These are phyloP conservation scores for Chrysoperla carnea DNA, from an alignment of 1,140 invertebrate species.

Conservation along the genomic window DNA sequence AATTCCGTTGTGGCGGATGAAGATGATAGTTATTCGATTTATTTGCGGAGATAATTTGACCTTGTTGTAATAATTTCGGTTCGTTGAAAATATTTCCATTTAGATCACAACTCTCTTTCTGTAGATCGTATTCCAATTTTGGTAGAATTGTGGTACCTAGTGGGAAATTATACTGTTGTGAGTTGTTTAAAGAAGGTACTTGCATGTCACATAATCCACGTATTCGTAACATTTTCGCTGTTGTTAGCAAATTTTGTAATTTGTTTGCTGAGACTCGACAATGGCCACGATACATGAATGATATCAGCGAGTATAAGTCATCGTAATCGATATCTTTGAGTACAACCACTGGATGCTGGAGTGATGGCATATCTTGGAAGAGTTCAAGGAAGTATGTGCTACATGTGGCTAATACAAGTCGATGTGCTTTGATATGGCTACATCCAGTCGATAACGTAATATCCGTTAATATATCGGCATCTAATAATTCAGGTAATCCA, in stretches of 20 bases:
- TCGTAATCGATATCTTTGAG: conserved; percentile 62
- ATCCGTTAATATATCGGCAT: conserved; percentile 73
- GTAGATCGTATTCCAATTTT: background rate
- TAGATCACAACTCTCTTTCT: conserved; percentile 7
- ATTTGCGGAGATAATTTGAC: conserved; percentile 6
- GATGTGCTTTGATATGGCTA: conserved; percentile 61
- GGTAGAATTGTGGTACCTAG: background rate
- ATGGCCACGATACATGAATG: conserved; percentile 86
- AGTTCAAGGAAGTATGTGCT: conserved; percentile 83
- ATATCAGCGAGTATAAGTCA: conserved; percentile 64
- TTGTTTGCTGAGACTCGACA: conserved; percentile 73
- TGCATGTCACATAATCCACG: conserved; percentile 71
- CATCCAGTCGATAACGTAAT: conserved; percentile 73
- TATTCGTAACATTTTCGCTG: conserved; percentile 71
- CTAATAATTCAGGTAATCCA: conserved; percentile 63
- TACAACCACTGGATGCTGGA: conserved; percentile 67
- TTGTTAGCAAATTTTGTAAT: conserved; percentile 58
- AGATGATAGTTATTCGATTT: conserved; percentile 8
- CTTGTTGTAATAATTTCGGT: conserved; percentile 7
- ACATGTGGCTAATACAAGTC: conserved; percentile 75
- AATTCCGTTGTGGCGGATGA: conserved; percentile 5
- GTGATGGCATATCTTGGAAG: conserved; percentile 57
- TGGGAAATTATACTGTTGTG: background rate
- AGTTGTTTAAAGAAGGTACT: conserved; percentile 25
- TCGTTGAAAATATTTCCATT: background rate